Percentiles rank a stretch among this genome's conserved stretches.
Evolutionary conservation across 2,113 vertebrate species (phyloP).

Genomic region (Amphiprion ocellaris): DNA sequence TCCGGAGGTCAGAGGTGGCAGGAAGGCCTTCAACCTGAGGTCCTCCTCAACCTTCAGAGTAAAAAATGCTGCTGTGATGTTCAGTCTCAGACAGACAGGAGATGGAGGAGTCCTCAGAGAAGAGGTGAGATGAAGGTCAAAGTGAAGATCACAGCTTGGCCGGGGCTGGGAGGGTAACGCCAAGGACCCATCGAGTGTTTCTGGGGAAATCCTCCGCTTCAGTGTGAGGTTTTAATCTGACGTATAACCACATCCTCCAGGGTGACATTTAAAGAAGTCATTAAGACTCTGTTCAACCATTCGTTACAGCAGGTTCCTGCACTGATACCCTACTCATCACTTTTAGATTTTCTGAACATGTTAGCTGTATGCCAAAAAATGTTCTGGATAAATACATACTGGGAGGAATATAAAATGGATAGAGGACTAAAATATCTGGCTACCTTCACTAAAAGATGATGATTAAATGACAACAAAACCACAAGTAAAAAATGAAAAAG

Average conservation of each 20-base stretch:
- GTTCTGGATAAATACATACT: too few species aligned
- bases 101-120: constrained; percentile 27
- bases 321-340: background rate
- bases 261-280: constrained; percentile 66
- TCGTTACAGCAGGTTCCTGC: background rate
- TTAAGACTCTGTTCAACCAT: constrained; percentile 24
- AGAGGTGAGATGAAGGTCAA: constrained; percentile 58
- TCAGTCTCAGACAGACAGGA: constrained; percentile 18
- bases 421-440: too few species aligned
- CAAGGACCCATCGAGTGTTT: too few species aligned
- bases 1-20: constrained; percentile 45
- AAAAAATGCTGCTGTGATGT: constrained; percentile 7
- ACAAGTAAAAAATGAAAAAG: too few species aligned
- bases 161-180: constrained; percentile 17
- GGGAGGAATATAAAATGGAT: too few species aligned
- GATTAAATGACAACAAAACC: too few species aligned
- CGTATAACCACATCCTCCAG: constrained; percentile 23
- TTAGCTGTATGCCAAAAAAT: too few species aligned
- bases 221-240: constrained; percentile 58
- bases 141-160: constrained; percentile 61
- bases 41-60: constrained; percentile 44
- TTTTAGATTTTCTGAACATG: background rate
- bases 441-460: too few species aligned
- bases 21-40: constrained; percentile 37
- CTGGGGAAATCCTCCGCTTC: background rate